Conservation (phyloP, 1,140 invertebrate species). For the Probaryconus sp. region DNA sequence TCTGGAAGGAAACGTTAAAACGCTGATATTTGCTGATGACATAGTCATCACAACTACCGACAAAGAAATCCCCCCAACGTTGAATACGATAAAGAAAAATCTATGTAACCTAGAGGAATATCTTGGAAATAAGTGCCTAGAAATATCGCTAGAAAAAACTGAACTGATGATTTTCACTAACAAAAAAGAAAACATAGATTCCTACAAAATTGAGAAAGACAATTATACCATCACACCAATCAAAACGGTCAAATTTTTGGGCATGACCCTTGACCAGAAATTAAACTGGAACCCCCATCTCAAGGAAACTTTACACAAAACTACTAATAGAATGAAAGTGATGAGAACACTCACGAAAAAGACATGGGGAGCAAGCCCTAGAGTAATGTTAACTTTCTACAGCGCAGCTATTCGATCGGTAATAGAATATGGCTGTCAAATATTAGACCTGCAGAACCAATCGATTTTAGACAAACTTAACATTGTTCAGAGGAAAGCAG, state of each 20-base stretch:
- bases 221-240: too few species aligned
- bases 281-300: too few species aligned
- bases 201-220: too few species aligned
- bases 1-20: neutral
- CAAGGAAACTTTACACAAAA: too few species aligned
- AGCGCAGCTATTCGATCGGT: neutral
- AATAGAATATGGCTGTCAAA: neutral
- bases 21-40: constrained; percentile 21
- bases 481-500: constrained; percentile 6
- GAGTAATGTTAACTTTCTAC: neutral
- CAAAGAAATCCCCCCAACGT: neutral
- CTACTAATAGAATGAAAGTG: constrained; percentile 6
- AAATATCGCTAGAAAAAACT: too few species aligned
- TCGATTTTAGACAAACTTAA: constrained; percentile 1
- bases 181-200: too few species aligned
- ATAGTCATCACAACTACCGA: neutral
- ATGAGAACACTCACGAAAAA: constrained; percentile 1
- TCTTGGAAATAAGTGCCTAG: neutral
- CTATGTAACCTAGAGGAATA: neutral
- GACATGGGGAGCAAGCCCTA: constrained; percentile 3
- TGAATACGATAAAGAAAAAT: neutral
- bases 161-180: too few species aligned
- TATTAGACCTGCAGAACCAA: neutral
- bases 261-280: too few species aligned
- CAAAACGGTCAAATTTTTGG: too few species aligned